Base-by-base conservation (phyloP, 2,797 vertebrate genomes). In the Pseudocheirus occidentalis region DNA sequence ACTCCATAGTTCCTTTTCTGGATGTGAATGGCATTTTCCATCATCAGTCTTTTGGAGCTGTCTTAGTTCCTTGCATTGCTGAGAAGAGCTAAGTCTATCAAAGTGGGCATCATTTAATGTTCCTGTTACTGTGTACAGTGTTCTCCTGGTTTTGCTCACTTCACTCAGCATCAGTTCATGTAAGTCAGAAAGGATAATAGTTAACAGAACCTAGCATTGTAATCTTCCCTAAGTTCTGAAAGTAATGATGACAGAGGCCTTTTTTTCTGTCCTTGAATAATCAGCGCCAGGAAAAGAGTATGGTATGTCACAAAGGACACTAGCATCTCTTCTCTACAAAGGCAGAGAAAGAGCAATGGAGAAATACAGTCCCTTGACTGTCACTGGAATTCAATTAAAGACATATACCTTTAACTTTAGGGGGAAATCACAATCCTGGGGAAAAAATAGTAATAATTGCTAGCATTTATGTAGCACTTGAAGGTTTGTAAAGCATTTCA, bases 321-420 rank as follows among this genome's bases (percentile, higher is more conserved):
- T 94, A 92, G 73, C 24, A 93, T 91, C 53, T 96, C 34, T 24
- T 11, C 14, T 96, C 95, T 95, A 24, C 81, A 31, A n/a, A 94
- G 90, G 52, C 57, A 93, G 62, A 92, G 53, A 94, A 94, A 90
- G 50, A 95, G 55, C 34, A 91, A 90, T 59, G n/a, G 31, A 92
- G 11, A 91, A n/a, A 5, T 73, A 21, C 90, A 91, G 27, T 96
- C 87, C 16, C 4, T 73, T 46, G 3, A 24, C n/a, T 91, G 58
- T 95, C 90, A 93, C 89, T 81, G 55, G 6, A 87, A 34, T 57
- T 54, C 59, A 28, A 66, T 24, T 90, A 89, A 93, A 7, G 94
- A 90, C 94, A 93, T 95, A 87, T 18, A 6, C 40, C 11, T 18
- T 73, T 18, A 73, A 40, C 14, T 40, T 81, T 27, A 46, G 21